These are phyloP conservation scores for Pogonognathellus flavescens DNA, from an alignment of 1,140 invertebrate species.

Conservation along the genomic window DNA sequence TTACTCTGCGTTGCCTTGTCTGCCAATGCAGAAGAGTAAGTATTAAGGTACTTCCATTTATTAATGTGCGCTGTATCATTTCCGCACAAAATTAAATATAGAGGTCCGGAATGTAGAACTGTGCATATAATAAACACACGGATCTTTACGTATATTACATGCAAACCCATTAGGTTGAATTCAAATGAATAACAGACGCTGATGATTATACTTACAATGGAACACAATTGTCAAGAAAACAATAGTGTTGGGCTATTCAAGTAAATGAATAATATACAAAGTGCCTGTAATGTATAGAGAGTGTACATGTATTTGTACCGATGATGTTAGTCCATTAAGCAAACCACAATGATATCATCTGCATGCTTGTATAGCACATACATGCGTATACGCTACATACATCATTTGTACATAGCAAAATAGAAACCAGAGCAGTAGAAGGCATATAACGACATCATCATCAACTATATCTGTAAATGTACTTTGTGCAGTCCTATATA, in stretches of 20 bases:
- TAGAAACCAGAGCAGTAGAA: neutral
- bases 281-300: neutral
- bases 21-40: neutral
- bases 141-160: no score
- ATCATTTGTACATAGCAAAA: neutral
- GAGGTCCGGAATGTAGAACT: no score
- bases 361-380: neutral
- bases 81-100: no score
- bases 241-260: neutral
- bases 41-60: neutral
- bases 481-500: neutral
- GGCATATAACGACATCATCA: neutral
- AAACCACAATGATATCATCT: neutral
- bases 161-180: constrained; percentile 14
- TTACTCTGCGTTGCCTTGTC: neutral
- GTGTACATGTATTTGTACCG: neutral
- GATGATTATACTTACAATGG: neutral
- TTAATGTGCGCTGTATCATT: no score
- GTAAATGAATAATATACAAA: neutral
- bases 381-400: neutral
- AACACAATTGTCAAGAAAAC: neutral
- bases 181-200: constrained; percentile 26
- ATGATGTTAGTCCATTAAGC: no score
- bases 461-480: neutral
- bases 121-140: no score